A percentile compares a stretch with the other conserved stretches of the same genome.
phyloP scores from a whole-genome alignment of 2,113 vertebrate genomes.

The Phalacrocorax aristotelis region DNA sequence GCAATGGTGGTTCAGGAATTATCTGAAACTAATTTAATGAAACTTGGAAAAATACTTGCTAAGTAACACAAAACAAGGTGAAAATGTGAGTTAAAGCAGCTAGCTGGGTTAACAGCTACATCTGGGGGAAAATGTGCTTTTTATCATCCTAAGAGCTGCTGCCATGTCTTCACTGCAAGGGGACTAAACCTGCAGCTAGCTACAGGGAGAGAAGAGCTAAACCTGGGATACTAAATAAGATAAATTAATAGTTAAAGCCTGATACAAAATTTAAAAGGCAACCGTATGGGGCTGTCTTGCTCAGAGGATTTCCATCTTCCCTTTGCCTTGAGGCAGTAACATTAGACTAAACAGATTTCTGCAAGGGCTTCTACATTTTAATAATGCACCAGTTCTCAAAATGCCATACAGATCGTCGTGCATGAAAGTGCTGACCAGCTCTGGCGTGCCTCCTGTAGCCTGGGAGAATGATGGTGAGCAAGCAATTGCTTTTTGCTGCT shows the following conservation, averaged over 20 bases:
- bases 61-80: neutral
- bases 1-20: neutral
- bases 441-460: no score
- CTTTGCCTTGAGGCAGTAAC: neutral
- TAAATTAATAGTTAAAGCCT: neutral
- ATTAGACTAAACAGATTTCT: neutral
- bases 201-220: neutral
- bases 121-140: accelerated
- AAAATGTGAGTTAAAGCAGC: neutral
- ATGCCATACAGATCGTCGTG: accelerated
- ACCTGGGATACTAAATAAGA: no score
- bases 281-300: no score
- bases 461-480: accelerated
- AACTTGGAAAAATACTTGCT: neutral
- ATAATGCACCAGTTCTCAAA: neutral
- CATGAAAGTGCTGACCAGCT: neutral
- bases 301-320: neutral
- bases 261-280: neutral
- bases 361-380: accelerated
- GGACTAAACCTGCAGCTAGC: neutral
- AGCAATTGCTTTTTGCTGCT: neutral
- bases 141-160: no score
- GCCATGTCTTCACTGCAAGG: accelerated
- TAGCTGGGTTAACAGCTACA: neutral
- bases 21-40: no score